Conservation (phyloP, 2,113 vertebrate species). For the Stercorarius parasiticus region DNA sequence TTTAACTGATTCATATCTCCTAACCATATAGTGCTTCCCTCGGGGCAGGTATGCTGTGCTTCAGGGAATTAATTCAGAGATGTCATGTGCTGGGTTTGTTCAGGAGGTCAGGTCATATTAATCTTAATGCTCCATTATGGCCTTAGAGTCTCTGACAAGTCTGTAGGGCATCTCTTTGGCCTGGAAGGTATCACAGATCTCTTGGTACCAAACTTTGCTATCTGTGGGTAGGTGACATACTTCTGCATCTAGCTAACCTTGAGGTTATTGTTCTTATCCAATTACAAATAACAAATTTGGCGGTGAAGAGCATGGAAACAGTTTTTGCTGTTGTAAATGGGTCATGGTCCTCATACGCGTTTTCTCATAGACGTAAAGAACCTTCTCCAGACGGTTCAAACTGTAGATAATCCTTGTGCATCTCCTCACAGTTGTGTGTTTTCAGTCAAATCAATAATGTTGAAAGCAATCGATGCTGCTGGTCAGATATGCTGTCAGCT, state of each 20-base stretch:
- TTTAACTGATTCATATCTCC: background rate
- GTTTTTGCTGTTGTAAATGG: background rate
- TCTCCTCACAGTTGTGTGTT: background rate
- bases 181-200: background rate
- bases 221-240: background rate
- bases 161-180: background rate
- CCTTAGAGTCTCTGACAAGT: background rate
- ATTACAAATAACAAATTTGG: background rate
- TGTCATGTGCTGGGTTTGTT: background rate
- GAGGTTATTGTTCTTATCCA: background rate
- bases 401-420: fast-evolving
- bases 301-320: background rate
- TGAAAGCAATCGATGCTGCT: background rate
- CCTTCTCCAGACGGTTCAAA: background rate
- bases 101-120: background rate
- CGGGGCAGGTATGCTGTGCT: background rate
- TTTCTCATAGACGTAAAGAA: background rate
- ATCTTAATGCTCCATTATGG: background rate
- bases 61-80: background rate
- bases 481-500: background rate
- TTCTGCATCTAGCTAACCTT: background rate
- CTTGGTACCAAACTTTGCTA: background rate
- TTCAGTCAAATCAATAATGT: background rate
- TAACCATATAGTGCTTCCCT: background rate
- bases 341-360: background rate